A percentile compares a stretch with the other conserved stretches of the same genome.
Evolutionary conservation across 2,797 vertebrate genomes (phyloP).

Genomic region (Scomberomorus guttatus): DNA sequence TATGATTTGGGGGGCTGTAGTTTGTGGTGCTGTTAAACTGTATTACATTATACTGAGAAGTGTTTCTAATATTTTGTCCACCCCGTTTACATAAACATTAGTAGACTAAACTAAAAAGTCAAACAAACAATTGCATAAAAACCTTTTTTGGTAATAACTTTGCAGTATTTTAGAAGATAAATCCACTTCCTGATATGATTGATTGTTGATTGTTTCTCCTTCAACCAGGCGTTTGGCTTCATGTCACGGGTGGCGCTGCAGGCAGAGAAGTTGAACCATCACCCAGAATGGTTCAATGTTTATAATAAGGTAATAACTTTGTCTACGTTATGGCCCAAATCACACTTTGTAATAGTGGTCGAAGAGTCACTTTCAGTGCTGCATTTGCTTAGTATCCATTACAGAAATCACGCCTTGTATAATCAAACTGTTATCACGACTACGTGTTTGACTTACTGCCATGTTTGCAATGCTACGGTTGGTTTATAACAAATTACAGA

Average conservation of each 20-base stretch:
- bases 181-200: constrained; percentile 22
- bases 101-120: not conserved
- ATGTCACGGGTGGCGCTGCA: constrained; percentile 96
- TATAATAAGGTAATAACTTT: constrained; percentile 94
- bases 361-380: constrained; percentile 5
- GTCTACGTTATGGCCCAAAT: not conserved
- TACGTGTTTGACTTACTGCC: constrained; percentile 17
- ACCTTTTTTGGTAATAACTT: not conserved
- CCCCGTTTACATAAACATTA: not conserved
- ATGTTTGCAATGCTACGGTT: constrained; percentile 27
- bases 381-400: constrained; percentile 31
- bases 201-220: constrained; percentile 48
- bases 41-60: not conserved
- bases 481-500: constrained; percentile 53
- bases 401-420: constrained; percentile 28
- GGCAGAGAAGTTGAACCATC: constrained; percentile 99
- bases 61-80: constrained; percentile 2
- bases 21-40: not conserved
- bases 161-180: not conserved
- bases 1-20: not conserved
- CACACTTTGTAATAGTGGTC: constrained; percentile 5
- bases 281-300: constrained; percentile 98
- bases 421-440: constrained; percentile 32
- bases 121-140: not conserved
- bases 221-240: constrained; percentile 94